Evolutionary conservation across 2,113 vertebrate species (phyloP), one percentile per base, ranked within the genome.

Genomic region (Corythoichthys intestinalis): DNA sequence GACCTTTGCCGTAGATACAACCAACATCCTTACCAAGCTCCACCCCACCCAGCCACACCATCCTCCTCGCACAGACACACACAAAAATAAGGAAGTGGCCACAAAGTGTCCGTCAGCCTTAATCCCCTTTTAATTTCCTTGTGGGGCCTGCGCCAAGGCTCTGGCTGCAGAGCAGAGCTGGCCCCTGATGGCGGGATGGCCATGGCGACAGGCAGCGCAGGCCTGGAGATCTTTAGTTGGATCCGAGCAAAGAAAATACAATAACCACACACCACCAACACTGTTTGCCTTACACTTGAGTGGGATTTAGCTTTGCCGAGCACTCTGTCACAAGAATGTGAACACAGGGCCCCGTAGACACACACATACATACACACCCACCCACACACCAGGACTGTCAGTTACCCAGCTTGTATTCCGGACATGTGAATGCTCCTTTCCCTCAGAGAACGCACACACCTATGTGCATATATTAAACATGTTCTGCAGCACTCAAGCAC

Each of bases 61-160:
- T 17, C 54, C 20, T 9, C 2, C 58, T 14, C 58, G 9, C 58
- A n/a, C 73, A 59, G 76, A 70, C 61, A 65, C 64, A 80, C 88
- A 89, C 4, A 86, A 84, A 90, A 89, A 90, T 86, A 84, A 91
- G 86, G 80, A 86, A 89, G 81, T 71, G 78, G 88, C 87, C 88
- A 89, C 88, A 90, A 91, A 87, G 88, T 91, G 90, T 91, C 87
- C 85, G 90, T 80, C 87, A 83, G 85, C 87, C 85, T 76, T 93
- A 93, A 93, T 93, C 91, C 91, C 95, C 95, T 96, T 98, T 97
- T 98, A 98, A 98, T 98, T 98, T 98, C 95, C 94, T 98, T 93
- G 94, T 90, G 94, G 94, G 95, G 94, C 92, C 94, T 91, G 89
- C 92, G 93, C 94, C 94, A 94, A 89, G 83, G 91, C 94, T 94